phyloP scores from a whole-genome alignment of 1,140 invertebrate genomes.

The Drosophila nigromelanica region DNA sequence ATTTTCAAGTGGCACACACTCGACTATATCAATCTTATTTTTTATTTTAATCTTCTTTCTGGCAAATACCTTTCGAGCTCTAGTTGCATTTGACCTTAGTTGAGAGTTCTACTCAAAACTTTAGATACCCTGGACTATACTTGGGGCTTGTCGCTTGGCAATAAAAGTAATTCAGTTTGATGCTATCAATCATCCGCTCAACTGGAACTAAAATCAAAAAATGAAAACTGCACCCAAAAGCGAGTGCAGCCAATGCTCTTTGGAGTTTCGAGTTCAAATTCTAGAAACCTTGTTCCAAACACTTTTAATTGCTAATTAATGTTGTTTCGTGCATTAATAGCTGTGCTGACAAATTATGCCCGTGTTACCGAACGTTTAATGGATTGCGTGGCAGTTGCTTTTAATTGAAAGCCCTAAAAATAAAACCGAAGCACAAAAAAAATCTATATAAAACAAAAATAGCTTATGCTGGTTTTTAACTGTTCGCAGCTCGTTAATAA shows the following conservation, averaged over 20 bases:
- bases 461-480: constrained; percentile 63
- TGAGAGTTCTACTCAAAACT: constrained; percentile 17
- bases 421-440: constrained; percentile 36
- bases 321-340: constrained; percentile 59
- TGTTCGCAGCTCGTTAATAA: constrained; percentile 62
- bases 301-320: constrained; percentile 74
- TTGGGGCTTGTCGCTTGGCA: constrained; percentile 36
- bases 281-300: constrained; percentile 62
- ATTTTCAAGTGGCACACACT: not conserved
- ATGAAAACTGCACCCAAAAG: constrained; percentile 57
- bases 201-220: constrained; percentile 18
- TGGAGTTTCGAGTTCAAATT: constrained; percentile 22
- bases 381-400: constrained; percentile 36
- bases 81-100: constrained; percentile 39
- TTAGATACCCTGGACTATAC: constrained; percentile 2
- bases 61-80: constrained; percentile 4
- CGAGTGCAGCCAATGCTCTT: constrained; percentile 23
- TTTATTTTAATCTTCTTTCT: constrained; percentile 30
- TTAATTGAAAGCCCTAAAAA: constrained; percentile 46
- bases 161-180: constrained; percentile 52
- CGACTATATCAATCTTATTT: not conserved
- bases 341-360: constrained; percentile 70
- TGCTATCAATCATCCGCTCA: constrained; percentile 62
- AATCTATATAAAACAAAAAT: not conserved
- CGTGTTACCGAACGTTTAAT: constrained; percentile 67